Conservation (phyloP, 2,797 vertebrate species). For the Falco concolor region DNA sequence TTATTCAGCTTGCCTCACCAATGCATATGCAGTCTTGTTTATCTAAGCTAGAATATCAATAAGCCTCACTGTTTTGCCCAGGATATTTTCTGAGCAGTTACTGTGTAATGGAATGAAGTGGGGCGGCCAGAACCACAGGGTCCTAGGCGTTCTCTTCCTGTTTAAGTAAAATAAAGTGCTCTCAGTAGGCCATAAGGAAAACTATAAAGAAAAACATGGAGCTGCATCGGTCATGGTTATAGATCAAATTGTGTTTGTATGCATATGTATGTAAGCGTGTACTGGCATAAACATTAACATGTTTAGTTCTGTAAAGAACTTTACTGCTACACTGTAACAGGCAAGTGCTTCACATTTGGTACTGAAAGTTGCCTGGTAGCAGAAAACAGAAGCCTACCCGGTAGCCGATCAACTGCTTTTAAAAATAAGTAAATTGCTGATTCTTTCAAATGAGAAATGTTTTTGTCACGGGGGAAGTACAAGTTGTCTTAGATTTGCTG, state of each 20-base stretch:
- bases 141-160: not conserved
- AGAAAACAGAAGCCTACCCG: not conserved
- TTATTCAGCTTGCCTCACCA: not conserved
- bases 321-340: not conserved
- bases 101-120: not conserved
- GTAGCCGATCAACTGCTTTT: not conserved
- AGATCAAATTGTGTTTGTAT: not conserved
- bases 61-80: not conserved
- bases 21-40: not conserved
- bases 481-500: not conserved
- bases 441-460: not conserved
- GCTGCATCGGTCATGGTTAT: not conserved
- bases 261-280: not conserved
- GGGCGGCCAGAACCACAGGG: not conserved
- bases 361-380: not conserved
- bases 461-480: not conserved
- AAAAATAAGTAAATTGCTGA: not conserved
- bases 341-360: not conserved
- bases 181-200: not conserved
- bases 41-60: not conserved
- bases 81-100: not conserved
- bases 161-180: conserved; percentile 17
- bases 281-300: not conserved
- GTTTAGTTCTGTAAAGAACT: not conserved
- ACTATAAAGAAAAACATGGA: not conserved